A percentile compares a stretch with the other conserved stretches of the same genome.
phyloP scores from a whole-genome alignment of 2,113 vertebrate species.

The Nyctereutes procyonoides region DNA sequence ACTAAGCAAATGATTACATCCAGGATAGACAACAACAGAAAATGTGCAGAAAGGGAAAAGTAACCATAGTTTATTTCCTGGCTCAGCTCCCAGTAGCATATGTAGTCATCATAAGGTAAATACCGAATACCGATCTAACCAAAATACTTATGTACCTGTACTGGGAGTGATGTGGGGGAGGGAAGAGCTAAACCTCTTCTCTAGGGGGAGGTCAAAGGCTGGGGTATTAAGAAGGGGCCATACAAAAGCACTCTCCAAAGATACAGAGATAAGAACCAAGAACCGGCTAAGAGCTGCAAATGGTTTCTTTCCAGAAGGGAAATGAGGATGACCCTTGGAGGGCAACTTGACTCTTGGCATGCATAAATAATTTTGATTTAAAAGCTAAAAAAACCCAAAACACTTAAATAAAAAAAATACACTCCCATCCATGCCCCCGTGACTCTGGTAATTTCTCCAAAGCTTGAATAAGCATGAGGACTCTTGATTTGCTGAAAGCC shows the following conservation, averaged over 20 bases:
- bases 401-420: background rate
- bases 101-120: background rate
- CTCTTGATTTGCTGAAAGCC: background rate
- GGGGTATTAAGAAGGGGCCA: background rate
- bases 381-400: background rate
- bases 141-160: background rate
- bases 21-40: background rate
- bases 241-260: background rate
- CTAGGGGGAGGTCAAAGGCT: background rate
- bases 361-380: conserved; percentile 27
- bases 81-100: background rate
- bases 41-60: background rate
- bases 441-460: conserved; percentile 7
- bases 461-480: background rate
- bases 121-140: background rate
- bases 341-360: background rate
- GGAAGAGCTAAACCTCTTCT: background rate
- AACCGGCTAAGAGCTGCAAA: background rate
- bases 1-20: conserved; percentile 7
- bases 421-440: background rate
- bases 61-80: background rate
- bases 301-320: background rate
- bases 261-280: background rate
- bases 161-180: background rate
- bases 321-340: background rate